A percentile compares a stretch with the other conserved stretches of the same genome.
Conservation (phyloP, 2,888 invertebrate species). For the Xestia c-nigrum region DNA sequence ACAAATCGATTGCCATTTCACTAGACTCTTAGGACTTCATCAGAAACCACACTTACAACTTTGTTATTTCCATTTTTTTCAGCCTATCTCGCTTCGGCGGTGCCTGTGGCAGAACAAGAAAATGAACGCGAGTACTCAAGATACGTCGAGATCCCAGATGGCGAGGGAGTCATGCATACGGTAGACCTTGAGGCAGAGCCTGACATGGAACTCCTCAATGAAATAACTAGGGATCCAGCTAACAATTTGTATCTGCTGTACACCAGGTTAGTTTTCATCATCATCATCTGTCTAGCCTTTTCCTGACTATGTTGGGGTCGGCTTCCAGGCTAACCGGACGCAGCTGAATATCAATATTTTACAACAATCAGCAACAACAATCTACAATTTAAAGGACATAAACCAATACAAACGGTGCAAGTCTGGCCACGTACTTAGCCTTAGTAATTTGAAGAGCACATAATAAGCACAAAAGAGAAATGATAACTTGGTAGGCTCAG, state of each 20-base stretch:
- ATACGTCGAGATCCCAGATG: conserved; percentile 73
- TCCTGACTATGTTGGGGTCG: too few species aligned
- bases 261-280: conserved; percentile 68
- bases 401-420: too few species aligned
- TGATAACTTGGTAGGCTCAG: too few species aligned
- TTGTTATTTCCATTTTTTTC: conserved; percentile 5
- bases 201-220: conserved; percentile 68
- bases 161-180: conserved; percentile 70
- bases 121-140: conserved; percentile 65
- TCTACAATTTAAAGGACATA: too few species aligned
- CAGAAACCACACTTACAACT: not conserved
- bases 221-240: conserved; percentile 71
- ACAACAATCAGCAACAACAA: too few species aligned
- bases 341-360: too few species aligned
- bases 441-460: too few species aligned
- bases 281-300: too few species aligned
- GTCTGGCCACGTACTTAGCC: too few species aligned
- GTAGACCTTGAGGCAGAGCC: conserved; percentile 75
- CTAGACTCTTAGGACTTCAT: not conserved
- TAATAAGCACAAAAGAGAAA: too few species aligned
- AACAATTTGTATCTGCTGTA: conserved; percentile 72
- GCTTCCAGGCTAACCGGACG: too few species aligned
- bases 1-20: not conserved
- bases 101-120: conserved; percentile 56
- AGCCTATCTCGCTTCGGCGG: conserved; percentile 69